A percentile compares a stretch with the other conserved stretches of the same genome.
Evolutionary conservation across 1,140 invertebrate genomes (phyloP).

Genomic region (Solenopsis invicta): DNA sequence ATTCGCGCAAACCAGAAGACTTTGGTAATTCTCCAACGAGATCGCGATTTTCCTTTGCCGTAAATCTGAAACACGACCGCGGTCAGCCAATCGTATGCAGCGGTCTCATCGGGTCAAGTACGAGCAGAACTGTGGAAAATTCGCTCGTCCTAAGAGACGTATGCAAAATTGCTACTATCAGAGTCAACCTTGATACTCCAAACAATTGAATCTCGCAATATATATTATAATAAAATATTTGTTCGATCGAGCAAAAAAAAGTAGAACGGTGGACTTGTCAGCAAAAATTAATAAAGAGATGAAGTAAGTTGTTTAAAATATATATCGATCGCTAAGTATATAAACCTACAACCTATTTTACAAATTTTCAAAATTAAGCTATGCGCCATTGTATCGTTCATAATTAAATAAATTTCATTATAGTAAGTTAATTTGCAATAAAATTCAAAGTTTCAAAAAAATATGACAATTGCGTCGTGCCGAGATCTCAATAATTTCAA

Average conservation of each 20-base stretch:
- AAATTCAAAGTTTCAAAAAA: neutral
- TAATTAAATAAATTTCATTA: neutral
- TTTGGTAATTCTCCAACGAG: slow-evolving; percentile 27
- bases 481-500: neutral
- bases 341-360: neutral
- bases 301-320: neutral
- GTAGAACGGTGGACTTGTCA: no score
- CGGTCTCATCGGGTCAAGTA: slow-evolving; percentile 41
- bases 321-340: neutral
- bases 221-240: neutral
- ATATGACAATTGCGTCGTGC: neutral
- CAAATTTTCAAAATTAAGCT: neutral
- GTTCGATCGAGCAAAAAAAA: neutral
- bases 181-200: neutral
- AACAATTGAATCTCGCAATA: neutral
- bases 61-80: slow-evolving; percentile 9
- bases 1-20: slow-evolving; percentile 23
- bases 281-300: neutral
- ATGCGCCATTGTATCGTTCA: neutral
- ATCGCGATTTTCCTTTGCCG: slow-evolving; percentile 34
- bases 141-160: neutral
- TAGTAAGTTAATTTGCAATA: neutral
- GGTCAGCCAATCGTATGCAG: slow-evolving; percentile 27
- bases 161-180: neutral
- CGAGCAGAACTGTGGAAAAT: slow-evolving; percentile 22